Percentiles rank a stretch among this genome's conserved stretches.
phyloP scores from a whole-genome alignment of 2,797 vertebrate genomes.

The Rhodeus uyekii region DNA sequence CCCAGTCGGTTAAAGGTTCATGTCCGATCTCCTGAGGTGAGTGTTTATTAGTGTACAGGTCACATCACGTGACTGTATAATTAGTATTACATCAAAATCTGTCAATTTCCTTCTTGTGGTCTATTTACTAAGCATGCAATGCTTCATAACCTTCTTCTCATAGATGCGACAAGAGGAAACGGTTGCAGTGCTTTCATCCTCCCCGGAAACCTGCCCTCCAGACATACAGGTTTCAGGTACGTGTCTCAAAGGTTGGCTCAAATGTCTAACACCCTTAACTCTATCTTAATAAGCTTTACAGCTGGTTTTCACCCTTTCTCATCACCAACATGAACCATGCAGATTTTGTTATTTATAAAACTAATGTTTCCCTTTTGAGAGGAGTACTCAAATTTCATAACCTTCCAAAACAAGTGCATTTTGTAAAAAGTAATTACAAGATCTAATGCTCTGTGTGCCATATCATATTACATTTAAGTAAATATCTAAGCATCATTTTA shows the following conservation, averaged over 20 bases:
- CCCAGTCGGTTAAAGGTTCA: slow-evolving; percentile 84
- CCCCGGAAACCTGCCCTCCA: slow-evolving; percentile 82
- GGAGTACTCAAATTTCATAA: neutral
- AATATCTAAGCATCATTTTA: neutral
- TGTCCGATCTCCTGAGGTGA: slow-evolving; percentile 84
- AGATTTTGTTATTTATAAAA: neutral
- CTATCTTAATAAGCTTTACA: neutral
- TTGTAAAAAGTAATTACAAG: slow-evolving; percentile 4
- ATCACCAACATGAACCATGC: neutral
- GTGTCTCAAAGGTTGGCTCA: neutral
- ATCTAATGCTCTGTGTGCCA: neutral
- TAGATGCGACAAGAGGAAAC: slow-evolving; percentile 76
- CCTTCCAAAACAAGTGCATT: neutral
- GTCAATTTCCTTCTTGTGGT: neutral
- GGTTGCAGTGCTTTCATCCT: slow-evolving; percentile 75
- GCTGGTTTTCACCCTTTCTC: neutral
- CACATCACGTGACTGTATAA: neutral
- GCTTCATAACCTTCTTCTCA: slow-evolving; percentile 35
- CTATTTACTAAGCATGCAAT: neutral
- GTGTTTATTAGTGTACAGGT: slow-evolving; percentile 52
- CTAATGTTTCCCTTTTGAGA: slow-evolving; percentile 7
- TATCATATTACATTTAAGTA: neutral
- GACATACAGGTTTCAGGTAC: slow-evolving; percentile 84
- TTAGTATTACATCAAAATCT: neutral
- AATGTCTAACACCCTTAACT: slow-evolving; percentile 8